phyloP scores from a whole-genome alignment of 2,113 vertebrate species.

The Dolichotis patagonum region DNA sequence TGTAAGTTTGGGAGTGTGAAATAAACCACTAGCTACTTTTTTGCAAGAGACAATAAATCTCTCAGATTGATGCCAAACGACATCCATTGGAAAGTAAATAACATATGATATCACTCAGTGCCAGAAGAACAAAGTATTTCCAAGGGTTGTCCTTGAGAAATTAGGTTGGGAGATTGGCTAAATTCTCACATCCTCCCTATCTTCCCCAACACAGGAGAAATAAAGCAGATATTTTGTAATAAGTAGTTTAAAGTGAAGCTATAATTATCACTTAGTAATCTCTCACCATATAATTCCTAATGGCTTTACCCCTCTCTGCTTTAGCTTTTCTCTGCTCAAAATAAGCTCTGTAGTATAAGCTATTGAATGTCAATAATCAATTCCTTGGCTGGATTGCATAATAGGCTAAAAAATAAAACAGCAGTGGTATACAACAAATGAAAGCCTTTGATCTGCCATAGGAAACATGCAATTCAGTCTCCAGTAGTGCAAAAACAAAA shows the following conservation, averaged over 20 bases:
- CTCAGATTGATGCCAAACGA: constrained; percentile 37
- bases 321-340: constrained; percentile 54
- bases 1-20: constrained; percentile 57
- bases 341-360: not conserved
- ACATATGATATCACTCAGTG: constrained; percentile 21
- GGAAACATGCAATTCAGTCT: not conserved
- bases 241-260: constrained; percentile 42
- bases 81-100: constrained; percentile 50
- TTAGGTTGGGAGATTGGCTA: constrained; percentile 19
- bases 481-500: not conserved
- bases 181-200: not conserved
- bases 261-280: constrained; percentile 45
- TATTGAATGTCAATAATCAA: constrained; percentile 46
- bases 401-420: constrained; percentile 37
- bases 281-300: constrained; percentile 9
- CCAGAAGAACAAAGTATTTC: constrained; percentile 49
- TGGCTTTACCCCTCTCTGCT: not conserved
- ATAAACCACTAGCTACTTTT: constrained; percentile 31
- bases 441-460: constrained; percentile 2
- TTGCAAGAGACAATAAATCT: constrained; percentile 47
- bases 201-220: not conserved
- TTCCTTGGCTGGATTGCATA: constrained; percentile 21
- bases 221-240: constrained; percentile 32
- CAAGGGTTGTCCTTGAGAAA: constrained; percentile 28
- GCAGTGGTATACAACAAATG: not conserved